Base-by-base conservation (phyloP, 2,113 vertebrate species). In the Syngnathus scovelli region DNA sequence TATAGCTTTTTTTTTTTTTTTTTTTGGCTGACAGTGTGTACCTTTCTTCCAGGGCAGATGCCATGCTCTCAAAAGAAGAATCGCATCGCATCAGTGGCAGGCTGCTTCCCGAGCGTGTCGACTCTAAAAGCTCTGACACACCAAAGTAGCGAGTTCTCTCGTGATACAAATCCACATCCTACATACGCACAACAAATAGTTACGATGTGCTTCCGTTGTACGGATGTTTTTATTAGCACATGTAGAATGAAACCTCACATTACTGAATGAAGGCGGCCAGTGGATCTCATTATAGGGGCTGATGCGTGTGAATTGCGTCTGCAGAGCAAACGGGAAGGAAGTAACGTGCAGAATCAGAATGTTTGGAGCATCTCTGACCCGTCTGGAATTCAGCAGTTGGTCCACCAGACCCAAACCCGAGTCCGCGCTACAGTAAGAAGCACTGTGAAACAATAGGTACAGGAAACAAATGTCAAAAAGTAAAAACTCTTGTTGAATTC, bases 261-360 rank as follows among this genome's bases (percentile, higher is more conserved):
- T 92, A 60, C 89, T 94, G 86, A 90, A 94, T 44, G 93, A 85
- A 56, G 93, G 91, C 0, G 96, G 95, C 95, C 96, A 98, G 90
- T 98, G 94, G 88, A 98, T 92, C 90, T 98, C 96, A 12, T 98
- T 98, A 89, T 98, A 98, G 7, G 96, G 96, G 79, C 95, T 97
- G 85, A 99, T 92, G 18, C 93, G 95, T 1, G 95, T 98, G 69
- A 89, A 91, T 77, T 97, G 96, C 0, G 96, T 99, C 89, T 99
- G 97, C 70, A 99, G 91, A 1, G 94, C 92, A 0, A 96, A 99
- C 0, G 97, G 97, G 87, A 96, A 96, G 44, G 96, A 98, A 5
- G 96, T 98, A 80, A 99, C 97, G 0, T 99, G 96, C 10, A 99
- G 94, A 0, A 91, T 94, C 78, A 99, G 86, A 69, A 99, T 94